phyloP scores from a whole-genome alignment of 2,113 vertebrate species.

The Stegostoma tigrinum region DNA sequence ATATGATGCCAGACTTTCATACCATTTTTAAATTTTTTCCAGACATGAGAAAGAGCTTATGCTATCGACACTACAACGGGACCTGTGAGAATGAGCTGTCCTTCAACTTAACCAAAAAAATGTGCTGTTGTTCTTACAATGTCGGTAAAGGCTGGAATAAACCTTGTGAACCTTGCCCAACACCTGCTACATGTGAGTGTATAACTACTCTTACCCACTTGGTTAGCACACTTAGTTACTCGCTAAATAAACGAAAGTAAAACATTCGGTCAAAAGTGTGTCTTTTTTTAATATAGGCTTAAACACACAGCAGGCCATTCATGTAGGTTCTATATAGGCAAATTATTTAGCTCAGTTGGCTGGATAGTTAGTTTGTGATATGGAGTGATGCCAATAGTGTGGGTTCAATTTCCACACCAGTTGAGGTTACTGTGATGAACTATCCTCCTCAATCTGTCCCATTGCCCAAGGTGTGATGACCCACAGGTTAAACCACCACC shows the following conservation, averaged over 20 bases:
- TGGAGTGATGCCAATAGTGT: too few species aligned
- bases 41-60: conserved; percentile 40
- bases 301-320: not conserved
- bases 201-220: not conserved
- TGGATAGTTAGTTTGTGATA: too few species aligned
- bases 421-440: too few species aligned
- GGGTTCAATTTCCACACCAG: too few species aligned
- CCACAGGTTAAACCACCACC: too few species aligned
- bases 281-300: not conserved
- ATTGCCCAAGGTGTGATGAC: too few species aligned
- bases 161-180: conserved; percentile 38
- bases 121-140: conserved; percentile 39
- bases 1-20: not conserved
- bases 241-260: not conserved
- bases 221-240: not conserved
- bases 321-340: too few species aligned
- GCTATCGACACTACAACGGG: conserved; percentile 38
- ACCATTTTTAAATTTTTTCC: not conserved
- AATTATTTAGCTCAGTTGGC: too few species aligned
- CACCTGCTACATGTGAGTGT: conserved; percentile 37
- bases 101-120: conserved; percentile 39
- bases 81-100: conserved; percentile 38
- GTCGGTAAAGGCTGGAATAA: conserved; percentile 39
- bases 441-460: too few species aligned
- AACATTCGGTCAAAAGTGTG: not conserved